Conservation (phyloP, 2,888 invertebrate species). For the Zele albiditarsus region DNA sequence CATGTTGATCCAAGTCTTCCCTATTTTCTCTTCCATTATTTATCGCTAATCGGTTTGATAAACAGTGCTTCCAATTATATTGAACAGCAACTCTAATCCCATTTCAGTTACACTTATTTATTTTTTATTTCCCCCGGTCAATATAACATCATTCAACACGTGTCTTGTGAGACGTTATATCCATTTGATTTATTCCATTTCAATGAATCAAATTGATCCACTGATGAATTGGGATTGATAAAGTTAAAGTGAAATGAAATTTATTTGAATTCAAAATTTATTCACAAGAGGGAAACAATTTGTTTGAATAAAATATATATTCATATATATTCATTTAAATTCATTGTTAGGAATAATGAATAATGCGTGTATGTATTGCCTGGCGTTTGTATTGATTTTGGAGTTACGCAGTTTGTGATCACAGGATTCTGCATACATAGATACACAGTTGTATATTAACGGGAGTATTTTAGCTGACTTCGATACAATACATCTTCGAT, state of each 20-base stretch:
- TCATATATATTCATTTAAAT: not conserved
- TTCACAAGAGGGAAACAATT: not conserved
- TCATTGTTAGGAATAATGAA: not conserved
- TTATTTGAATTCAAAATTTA: not conserved
- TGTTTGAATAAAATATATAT: not conserved
- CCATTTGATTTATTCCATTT: not conserved
- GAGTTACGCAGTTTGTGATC: not conserved
- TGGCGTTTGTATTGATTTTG: constrained; percentile 1
- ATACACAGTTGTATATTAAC: not conserved
- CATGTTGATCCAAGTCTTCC: not conserved
- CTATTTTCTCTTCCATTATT: not conserved
- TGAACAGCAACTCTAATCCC: not conserved
- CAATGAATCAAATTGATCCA: not conserved
- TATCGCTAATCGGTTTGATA: not conserved
- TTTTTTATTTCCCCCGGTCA: not conserved
- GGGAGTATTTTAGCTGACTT: not conserved
- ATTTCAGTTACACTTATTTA: not conserved
- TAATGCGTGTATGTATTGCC: not conserved
- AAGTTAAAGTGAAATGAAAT: not conserved
- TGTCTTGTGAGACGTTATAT: not conserved
- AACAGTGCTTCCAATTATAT: not conserved
- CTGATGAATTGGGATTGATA: not conserved
- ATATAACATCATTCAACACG: not conserved
- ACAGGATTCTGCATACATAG: not conserved
- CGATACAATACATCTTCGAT: not conserved